These are phyloP conservation scores for Macropis europaea DNA, from an alignment of 2,888 invertebrate species.

Conservation along the genomic window DNA sequence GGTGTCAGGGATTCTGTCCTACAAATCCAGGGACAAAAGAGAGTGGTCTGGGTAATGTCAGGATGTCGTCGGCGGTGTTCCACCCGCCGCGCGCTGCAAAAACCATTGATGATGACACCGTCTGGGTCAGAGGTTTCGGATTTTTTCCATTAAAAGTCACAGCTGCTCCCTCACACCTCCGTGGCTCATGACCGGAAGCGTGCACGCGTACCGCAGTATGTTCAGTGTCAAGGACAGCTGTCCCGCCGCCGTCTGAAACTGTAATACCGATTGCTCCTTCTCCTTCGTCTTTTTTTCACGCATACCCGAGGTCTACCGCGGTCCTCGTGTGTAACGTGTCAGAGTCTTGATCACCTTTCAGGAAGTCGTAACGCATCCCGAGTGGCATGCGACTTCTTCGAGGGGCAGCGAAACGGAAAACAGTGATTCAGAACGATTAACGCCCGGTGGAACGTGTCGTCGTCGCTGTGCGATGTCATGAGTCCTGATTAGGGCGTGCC, in stretches of 20 bases:
- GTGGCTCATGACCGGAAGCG: conserved; percentile 57
- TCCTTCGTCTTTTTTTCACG: background rate
- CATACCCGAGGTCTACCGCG: background rate
- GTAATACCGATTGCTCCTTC: conserved; percentile 42
- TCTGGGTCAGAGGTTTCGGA: conserved; percentile 21
- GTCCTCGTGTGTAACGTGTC: conserved; percentile 51
- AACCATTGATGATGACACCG: conserved; percentile 42
- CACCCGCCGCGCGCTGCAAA: conserved; percentile 36
- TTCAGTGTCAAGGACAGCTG: conserved; percentile 66
- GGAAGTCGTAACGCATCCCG: conserved; percentile 53
- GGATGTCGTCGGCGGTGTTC: conserved; percentile 56
- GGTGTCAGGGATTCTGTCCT: background rate
- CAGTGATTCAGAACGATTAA: conserved; percentile 25
- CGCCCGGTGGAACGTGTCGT: background rate
- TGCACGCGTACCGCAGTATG: conserved; percentile 53
- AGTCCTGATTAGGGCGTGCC: background rate
- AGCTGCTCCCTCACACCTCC: conserved; percentile 58
- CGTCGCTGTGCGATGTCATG: background rate
- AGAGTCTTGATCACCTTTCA: conserved; percentile 47
- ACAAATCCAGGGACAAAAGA: conserved; percentile 51
- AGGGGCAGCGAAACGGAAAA: conserved; percentile 19
- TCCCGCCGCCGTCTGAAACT: conserved; percentile 28
- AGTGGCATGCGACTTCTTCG: conserved; percentile 20
- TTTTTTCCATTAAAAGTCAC: conserved; percentile 42
- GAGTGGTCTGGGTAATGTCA: conserved; percentile 54